Percentiles rank a stretch among this genome's conserved stretches.
Evolutionary conservation across 1,140 invertebrate species (phyloP).

Genomic region (Spodoptera litura): DNA sequence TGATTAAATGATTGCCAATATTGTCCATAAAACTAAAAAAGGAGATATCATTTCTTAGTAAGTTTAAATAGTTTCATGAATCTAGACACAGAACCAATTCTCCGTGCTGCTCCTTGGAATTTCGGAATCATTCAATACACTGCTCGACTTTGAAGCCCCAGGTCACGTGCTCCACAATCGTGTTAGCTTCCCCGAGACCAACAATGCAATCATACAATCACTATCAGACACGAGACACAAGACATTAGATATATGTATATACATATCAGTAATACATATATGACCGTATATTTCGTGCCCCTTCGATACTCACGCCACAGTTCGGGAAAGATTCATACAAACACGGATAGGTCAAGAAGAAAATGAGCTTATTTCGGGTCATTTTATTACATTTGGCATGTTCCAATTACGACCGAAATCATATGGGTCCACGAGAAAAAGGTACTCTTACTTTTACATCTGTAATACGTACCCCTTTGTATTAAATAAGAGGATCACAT

Average conservation of each 20-base stretch:
- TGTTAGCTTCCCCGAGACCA: too few species aligned
- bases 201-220: too few species aligned
- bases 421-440: constrained; percentile 31
- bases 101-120: too few species aligned
- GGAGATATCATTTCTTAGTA: too few species aligned
- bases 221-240: too few species aligned
- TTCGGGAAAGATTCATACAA: constrained; percentile 14
- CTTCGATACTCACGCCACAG: not conserved
- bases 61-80: too few species aligned
- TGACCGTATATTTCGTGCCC: constrained; percentile 9
- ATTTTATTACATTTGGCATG: constrained; percentile 39
- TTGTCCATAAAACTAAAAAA: too few species aligned
- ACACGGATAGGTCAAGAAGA: constrained; percentile 28
- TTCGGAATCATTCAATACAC: too few species aligned
- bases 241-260: not conserved
- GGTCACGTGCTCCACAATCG: too few species aligned
- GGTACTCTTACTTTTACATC: constrained; percentile 4
- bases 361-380: constrained; percentile 22
- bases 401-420: constrained; percentile 36
- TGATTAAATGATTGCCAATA: not conserved
- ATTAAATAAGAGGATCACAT: constrained; percentile 37
- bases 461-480: constrained; percentile 22
- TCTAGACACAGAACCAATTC: too few species aligned
- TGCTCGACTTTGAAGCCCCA: too few species aligned
- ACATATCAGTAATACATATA: not conserved